Evolutionary conservation across 2,888 invertebrate species (phyloP).

Genomic region (Geotrupes spiniger): DNA sequence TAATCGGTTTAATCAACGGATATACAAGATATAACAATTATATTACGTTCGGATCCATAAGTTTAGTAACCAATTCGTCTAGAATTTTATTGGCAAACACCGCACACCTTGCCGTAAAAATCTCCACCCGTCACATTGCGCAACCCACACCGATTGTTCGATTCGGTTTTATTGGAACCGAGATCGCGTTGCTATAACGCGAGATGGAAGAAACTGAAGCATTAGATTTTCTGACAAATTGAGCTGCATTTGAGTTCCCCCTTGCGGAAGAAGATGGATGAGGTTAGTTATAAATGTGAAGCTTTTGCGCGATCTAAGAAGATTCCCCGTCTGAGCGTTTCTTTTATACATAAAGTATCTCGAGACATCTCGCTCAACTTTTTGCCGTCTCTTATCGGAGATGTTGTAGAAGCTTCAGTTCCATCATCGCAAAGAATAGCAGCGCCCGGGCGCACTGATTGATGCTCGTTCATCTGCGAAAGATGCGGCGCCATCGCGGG

Average conservation of each 20-base stretch:
- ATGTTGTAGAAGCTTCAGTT: slow-evolving; percentile 51
- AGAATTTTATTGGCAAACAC: too few relatives aligned
- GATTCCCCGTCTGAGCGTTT: slow-evolving; percentile 48
- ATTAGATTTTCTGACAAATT: slow-evolving; percentile 56
- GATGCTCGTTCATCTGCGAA: slow-evolving; percentile 40
- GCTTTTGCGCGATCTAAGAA: slow-evolving; percentile 52
- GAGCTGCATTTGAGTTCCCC: slow-evolving; percentile 53
- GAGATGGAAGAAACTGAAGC: slow-evolving; percentile 38
- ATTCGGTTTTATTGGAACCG: slow-evolving; percentile 35
- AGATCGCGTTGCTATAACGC: slow-evolving; percentile 29
- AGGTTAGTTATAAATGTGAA: slow-evolving; percentile 57
- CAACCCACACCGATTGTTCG: slow-evolving; percentile 30
- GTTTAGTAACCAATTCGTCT: too few relatives aligned
- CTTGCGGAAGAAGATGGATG: slow-evolving; percentile 53
- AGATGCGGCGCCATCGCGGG: slow-evolving; percentile 13
- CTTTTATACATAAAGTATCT: slow-evolving; percentile 51
- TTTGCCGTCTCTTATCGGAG: slow-evolving; percentile 48
- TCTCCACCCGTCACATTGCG: slow-evolving; percentile 15
- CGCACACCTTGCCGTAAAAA: background rate
- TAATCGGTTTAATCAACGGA: too few relatives aligned
- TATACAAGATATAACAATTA: too few relatives aligned
- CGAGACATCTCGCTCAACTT: slow-evolving; percentile 44
- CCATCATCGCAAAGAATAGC: slow-evolving; percentile 47
- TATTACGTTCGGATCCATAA: too few relatives aligned
- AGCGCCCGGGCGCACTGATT: slow-evolving; percentile 38